Base-by-base conservation (phyloP, 2,113 vertebrate genomes). In the Enhydra lutris region DNA sequence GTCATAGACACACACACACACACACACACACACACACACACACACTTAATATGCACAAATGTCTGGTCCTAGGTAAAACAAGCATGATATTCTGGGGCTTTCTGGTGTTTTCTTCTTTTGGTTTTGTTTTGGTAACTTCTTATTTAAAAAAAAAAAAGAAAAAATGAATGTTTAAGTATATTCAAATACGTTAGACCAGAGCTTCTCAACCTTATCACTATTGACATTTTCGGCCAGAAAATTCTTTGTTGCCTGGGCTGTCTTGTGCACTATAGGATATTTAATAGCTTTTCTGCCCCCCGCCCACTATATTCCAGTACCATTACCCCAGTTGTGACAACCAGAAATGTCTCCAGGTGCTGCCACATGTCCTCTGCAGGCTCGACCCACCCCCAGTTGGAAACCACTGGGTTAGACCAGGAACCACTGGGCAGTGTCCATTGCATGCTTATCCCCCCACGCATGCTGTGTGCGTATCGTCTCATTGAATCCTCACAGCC, bases 361-460 rank as follows among this genome's bases (percentile, higher is more conserved):
- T 63, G 50, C 17, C 52, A 1, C 0, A 2, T 36, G 42, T 29
- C 69, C 59, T 21, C 42, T 65, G 7, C 21, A 52, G n/a, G 26
- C 87, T 36, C 5, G 21, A 1, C 4, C 39, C 18, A 36, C 57
- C 26, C 17, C 17, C 20, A 12, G 31, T 0, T 74, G 74, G 26
- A 82, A 59, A 29, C 26, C 9, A 6, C 34, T n/a, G 23, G 36
- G 0, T 31, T 52, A 21, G 63, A 21, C 84, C 7, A 7, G 18
- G 55, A 45, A 34, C 8, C 0, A 2, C 5, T 1, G 26, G 39
- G 47, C n/a, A 31, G 2, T 31, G 6, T 18, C 45, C 3, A 0
- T 15, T 21, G 1, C 1, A 0, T 29, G 71, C 59, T 42, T 36
- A 31, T 50, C 45, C 29, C 9, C 39, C 1, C 0, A 0, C 47